Percentiles rank a stretch among this genome's conserved stretches.
Evolutionary conservation across 2,888 invertebrate species (phyloP).

Genomic region (Myopa tessellatipennis): DNA sequence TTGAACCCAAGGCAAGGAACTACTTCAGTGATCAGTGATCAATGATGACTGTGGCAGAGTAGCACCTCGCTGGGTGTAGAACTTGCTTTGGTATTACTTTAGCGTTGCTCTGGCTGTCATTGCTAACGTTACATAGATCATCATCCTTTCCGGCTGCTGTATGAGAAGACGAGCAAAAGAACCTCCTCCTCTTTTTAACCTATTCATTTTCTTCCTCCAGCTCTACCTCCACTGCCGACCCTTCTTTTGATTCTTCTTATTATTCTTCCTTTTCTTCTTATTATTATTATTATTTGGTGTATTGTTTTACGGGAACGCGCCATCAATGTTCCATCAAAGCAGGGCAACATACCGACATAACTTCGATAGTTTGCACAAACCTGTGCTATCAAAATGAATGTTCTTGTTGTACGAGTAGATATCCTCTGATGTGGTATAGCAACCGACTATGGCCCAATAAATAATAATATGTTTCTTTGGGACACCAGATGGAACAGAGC

Average conservation of each 20-base stretch:
- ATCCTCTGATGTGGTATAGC: neutral
- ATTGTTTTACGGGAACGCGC: constrained; percentile 15
- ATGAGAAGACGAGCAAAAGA: too few relatives aligned
- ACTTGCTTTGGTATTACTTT: neutral
- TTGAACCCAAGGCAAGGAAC: constrained; percentile 4
- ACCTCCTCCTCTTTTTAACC: too few relatives aligned
- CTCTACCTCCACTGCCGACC: neutral
- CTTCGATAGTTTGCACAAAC: constrained; percentile 20
- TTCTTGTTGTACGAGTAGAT: neutral
- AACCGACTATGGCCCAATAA: constrained; percentile 4
- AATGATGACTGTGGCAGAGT: constrained; percentile 4
- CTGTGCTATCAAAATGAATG: constrained; percentile 7
- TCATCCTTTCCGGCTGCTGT: constrained; percentile 13
- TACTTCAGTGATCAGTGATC: constrained; percentile 17
- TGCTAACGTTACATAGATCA: neutral
- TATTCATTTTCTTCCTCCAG: neutral
- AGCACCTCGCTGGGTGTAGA: too few relatives aligned
- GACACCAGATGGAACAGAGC: constrained; percentile 3
- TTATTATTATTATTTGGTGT: neutral
- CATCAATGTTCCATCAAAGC: constrained; percentile 32
- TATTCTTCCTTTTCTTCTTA: neutral
- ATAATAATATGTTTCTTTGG: constrained; percentile 32
- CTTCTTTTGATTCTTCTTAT: neutral
- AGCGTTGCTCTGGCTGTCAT: constrained; percentile 8
- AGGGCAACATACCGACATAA: constrained; percentile 31